Evolutionary conservation across 2,113 vertebrate genomes (phyloP).

Genomic region (Nannospalax galili): DNA sequence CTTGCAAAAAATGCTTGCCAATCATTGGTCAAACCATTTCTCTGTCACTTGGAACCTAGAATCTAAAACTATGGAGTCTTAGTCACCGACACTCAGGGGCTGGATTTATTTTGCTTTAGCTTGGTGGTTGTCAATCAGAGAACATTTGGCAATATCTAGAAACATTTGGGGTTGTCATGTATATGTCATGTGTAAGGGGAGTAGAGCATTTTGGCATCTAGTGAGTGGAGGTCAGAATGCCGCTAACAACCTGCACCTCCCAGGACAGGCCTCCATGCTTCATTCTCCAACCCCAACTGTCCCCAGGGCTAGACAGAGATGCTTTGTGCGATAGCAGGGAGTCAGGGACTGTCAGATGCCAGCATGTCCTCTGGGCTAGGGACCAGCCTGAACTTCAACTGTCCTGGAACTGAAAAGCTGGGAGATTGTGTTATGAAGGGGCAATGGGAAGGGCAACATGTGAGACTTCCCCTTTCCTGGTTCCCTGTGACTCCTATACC

Average conservation of each 20-base stretch:
- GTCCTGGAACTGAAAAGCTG: background rate
- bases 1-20: background rate
- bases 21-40: background rate
- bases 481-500: background rate
- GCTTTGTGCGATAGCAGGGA: background rate
- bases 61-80: background rate
- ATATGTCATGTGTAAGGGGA: accelerated
- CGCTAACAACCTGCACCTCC: accelerated
- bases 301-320: accelerated
- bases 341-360: background rate
- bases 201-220: background rate
- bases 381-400: no score
- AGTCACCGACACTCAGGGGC: background rate
- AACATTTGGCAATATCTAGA: background rate
- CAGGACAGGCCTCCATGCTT: background rate
- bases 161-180: background rate
- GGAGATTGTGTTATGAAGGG: background rate
- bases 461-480: background rate
- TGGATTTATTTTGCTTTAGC: background rate
- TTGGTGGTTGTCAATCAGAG: background rate
- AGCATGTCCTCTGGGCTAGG: background rate
- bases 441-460: accelerated
- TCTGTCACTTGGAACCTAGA: background rate
- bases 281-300: background rate
- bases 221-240: background rate